These are phyloP conservation scores for Andrena flavipes DNA, from an alignment of 2,888 invertebrate genomes.

Conservation along the genomic window DNA sequence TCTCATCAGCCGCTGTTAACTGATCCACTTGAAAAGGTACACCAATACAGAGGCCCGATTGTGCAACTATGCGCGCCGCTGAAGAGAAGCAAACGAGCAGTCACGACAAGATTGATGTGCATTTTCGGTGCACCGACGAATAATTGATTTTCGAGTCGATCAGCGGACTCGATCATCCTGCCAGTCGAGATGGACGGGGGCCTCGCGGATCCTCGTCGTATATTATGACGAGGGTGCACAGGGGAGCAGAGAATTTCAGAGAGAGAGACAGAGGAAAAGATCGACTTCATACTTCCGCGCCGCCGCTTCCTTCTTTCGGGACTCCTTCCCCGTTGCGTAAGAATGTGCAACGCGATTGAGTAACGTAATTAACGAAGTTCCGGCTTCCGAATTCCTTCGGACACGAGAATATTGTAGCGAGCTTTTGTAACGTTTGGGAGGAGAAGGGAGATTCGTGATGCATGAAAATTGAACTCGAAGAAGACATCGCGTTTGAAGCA, in stretches of 20 bases:
- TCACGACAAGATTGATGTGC: constrained; percentile 75
- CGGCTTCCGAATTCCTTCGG: neutral
- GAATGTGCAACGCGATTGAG: neutral
- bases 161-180: constrained; percentile 72
- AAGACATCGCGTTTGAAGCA: too few species aligned
- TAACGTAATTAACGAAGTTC: neutral
- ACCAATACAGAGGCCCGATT: constrained; percentile 59
- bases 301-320: constrained; percentile 12
- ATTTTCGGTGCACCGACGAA: constrained; percentile 74
- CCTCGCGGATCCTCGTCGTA: constrained; percentile 61
- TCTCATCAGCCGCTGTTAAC: constrained; percentile 66
- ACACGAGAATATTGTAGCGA: neutral
- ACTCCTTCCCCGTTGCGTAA: neutral
- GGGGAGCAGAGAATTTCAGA: neutral
- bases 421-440: neutral
- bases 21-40: constrained; percentile 68
- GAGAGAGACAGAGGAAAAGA: neutral
- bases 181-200: constrained; percentile 62
- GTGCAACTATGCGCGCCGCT: constrained; percentile 61
- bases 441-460: neutral
- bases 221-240: constrained; percentile 41
- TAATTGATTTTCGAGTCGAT: constrained; percentile 76
- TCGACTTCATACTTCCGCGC: constrained; percentile 7
- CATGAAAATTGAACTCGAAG: too few species aligned
- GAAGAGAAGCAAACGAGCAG: constrained; percentile 69